Base-by-base conservation (phyloP, 1,140 invertebrate species). In the Cyclina sinensis region DNA sequence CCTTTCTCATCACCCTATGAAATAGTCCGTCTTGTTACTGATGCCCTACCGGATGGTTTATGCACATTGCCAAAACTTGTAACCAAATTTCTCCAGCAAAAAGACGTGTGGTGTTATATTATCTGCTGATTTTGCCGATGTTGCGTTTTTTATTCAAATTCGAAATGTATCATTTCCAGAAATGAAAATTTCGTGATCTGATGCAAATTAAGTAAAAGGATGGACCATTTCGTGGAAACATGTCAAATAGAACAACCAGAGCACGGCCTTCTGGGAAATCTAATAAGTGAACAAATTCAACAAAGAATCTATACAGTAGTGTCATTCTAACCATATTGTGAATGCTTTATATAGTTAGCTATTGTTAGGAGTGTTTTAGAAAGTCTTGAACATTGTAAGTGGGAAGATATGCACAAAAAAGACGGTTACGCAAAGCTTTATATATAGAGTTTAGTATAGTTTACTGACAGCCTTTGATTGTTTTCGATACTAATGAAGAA, bases 231-330 rank as follows among this genome's bases (percentile, higher is more conserved):
- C 70, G 16, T 74, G 70, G 43, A 74, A 74, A 74, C 43, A 5
- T 74, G 70, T 51, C 43, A 51, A 74, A 74, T 74, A 30, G 43
- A 74, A 74, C 70, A 74, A 74, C 70, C 43, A 51, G 70, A 74
- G 5, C 37, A 24, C 3, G 62, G 11, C 43, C 35, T 74, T 14
- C 24, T 24, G 70, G 70, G 65, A 74, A 74, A 74, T 74, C 70
- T 74, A 51, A 48, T 74, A 74, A 74, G 39, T 74, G 70, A 74
- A 74, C 70, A 74, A 74, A 74, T 48, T 48, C 39, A 74, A 74
- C 65, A 70, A 70, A 70, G 65, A 70, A 35, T 70, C 65, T 70
- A 70, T 70, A 70, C 65, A 70, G 65, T 37, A 14, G 43, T 43
- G 4, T 70, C 32, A 70, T 27, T 70, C 16, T 70, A 37, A 70